These are phyloP conservation scores for Volucella zonaria DNA, from an alignment of 2,888 invertebrate genomes.

Conservation along the genomic window DNA sequence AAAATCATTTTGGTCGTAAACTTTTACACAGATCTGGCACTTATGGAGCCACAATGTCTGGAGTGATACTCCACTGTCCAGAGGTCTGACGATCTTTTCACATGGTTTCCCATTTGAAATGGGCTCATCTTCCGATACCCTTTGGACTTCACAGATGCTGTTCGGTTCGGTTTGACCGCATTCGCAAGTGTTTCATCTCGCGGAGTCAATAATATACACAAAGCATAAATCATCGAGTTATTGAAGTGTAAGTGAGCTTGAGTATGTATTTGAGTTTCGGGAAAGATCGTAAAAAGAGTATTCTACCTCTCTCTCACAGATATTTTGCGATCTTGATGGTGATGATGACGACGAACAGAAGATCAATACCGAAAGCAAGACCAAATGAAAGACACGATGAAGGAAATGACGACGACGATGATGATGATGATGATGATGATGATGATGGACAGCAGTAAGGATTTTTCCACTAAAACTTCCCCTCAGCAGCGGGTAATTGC, in stretches of 20 bases:
- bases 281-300: slow-evolving; percentile 47
- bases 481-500: slow-evolving; percentile 34
- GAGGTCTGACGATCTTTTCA: slow-evolving; percentile 17
- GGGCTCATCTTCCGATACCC: slow-evolving; percentile 33
- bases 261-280: slow-evolving; percentile 1
- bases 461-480: slow-evolving; percentile 53
- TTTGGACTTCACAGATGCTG: slow-evolving; percentile 30
- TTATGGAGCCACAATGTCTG: slow-evolving; percentile 71
- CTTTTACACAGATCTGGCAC: slow-evolving; percentile 38
- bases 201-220: slow-evolving; percentile 70
- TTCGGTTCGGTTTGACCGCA: slow-evolving; percentile 53
- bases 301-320: slow-evolving; percentile 21
- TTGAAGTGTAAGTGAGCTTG: slow-evolving; percentile 52
- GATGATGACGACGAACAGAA: slow-evolving; percentile 1
- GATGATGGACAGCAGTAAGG: slow-evolving; percentile 54
- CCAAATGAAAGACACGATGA: not conserved
- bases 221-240: slow-evolving; percentile 70
- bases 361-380: not conserved
- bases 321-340: not conserved
- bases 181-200: slow-evolving; percentile 53
- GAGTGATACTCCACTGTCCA: slow-evolving; percentile 21
- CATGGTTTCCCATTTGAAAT: slow-evolving; percentile 28
- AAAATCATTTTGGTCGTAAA: slow-evolving; percentile 61
- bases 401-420: slow-evolving; percentile 17
- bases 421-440: slow-evolving; percentile 22